Evolutionary conservation across 2,797 vertebrate genomes (phyloP).

Genomic region (Mycteria americana): DNA sequence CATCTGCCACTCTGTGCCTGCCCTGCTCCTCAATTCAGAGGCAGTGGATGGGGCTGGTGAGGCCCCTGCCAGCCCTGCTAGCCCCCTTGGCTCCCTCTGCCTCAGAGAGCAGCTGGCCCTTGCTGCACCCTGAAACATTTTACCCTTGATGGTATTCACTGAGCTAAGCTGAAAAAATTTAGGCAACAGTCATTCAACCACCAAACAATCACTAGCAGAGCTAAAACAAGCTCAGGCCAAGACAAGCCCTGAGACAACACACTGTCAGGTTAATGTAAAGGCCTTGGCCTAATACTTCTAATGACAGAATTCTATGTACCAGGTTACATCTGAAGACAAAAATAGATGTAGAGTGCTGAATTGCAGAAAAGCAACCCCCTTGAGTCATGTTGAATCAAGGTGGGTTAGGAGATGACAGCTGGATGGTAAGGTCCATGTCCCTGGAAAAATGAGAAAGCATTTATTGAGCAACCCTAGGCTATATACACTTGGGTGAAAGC

Average conservation of each 20-base stretch:
- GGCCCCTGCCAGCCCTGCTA: neutral
- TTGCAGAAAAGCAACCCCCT: neutral
- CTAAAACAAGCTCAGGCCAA: neutral
- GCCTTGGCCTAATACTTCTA: neutral
- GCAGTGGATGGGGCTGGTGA: neutral
- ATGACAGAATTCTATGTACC: neutral
- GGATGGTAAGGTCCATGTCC: neutral
- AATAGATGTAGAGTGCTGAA: neutral
- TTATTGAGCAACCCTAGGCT: neutral
- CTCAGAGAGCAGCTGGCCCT: neutral
- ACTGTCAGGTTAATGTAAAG: neutral
- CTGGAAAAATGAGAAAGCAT: neutral
- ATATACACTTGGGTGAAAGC: neutral
- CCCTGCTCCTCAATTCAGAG: neutral
- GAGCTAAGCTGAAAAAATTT: neutral
- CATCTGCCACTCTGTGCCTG: neutral
- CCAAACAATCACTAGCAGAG: neutral
- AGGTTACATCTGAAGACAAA: neutral
- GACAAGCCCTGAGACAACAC: neutral
- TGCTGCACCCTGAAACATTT: neutral
- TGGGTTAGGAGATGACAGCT: neutral
- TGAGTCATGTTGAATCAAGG: neutral
- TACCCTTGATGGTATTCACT: neutral
- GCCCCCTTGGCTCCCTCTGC: no score
- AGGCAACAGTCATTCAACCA: neutral